These are phyloP conservation scores for Panthera tigris DNA, from an alignment of 2,113 vertebrate species.

Conservation along the genomic window DNA sequence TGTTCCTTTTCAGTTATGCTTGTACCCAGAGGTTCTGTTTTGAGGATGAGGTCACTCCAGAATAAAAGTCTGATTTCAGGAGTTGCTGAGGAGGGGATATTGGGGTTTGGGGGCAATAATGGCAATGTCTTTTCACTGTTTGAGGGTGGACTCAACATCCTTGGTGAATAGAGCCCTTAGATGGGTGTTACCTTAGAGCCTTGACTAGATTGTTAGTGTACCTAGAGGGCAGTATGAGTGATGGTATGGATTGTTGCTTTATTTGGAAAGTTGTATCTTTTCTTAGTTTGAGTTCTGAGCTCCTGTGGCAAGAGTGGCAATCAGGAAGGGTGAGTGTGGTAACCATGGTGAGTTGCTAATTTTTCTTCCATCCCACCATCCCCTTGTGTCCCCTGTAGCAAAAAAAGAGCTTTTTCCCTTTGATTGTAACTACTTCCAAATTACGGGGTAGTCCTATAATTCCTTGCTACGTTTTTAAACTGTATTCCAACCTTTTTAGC, in stretches of 20 bases:
- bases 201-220: conserved; percentile 20
- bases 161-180: neutral
- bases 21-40: neutral
- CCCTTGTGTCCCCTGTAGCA: neutral
- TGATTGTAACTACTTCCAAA: neutral
- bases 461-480: neutral
- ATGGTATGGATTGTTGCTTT: neutral
- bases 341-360: conserved; percentile 2
- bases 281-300: conserved; percentile 6
- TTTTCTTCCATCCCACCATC: neutral
- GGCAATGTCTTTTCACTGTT: neutral
- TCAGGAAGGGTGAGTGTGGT: neutral
- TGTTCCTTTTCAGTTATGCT: neutral
- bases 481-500: neutral
- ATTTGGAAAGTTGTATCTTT: neutral
- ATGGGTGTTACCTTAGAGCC: neutral
- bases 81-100: neutral
- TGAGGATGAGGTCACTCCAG: neutral
- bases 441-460: neutral
- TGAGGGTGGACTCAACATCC: neutral
- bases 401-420: conserved; percentile 12
- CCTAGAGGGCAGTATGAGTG: neutral
- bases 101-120: neutral
- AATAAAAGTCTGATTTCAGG: neutral
- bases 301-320: neutral